Evolutionary conservation across 2,113 vertebrate species (phyloP).

Genomic region (Meriones unguiculatus): DNA sequence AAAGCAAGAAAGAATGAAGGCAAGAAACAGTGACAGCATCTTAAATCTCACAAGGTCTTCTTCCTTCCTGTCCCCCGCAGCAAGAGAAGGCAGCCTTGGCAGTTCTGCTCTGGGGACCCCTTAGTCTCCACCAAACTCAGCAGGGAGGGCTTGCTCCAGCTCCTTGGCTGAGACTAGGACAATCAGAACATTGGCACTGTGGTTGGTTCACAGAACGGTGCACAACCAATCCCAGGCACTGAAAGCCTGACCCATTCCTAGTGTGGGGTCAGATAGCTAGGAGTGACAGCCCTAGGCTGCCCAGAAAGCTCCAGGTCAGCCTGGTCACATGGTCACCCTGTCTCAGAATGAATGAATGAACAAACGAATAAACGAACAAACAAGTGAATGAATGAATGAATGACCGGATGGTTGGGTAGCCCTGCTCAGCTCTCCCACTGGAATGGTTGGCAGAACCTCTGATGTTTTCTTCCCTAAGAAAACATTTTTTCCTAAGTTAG

Average conservation of each 20-base stretch:
- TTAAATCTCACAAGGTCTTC: neutral
- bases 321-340: neutral
- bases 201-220: neutral
- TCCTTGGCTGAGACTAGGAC: fast-evolving
- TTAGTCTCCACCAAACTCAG: neutral
- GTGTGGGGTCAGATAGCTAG: too few species aligned
- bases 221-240: neutral
- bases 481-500: neutral
- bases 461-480: neutral
- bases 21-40: neutral
- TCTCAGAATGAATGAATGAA: neutral
- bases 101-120: neutral
- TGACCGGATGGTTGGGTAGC: neutral
- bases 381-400: neutral
- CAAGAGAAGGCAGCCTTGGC: neutral
- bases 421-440: neutral
- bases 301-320: neutral
- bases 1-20: neutral
- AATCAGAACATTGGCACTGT: neutral
- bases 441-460: neutral
- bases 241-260: neutral
- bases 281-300: neutral
- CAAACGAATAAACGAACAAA: neutral
- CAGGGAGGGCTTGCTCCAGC: neutral
- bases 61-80: neutral